Evolutionary conservation across 1,140 invertebrate genomes (phyloP).

Genomic region (Drosophila suzukii): DNA sequence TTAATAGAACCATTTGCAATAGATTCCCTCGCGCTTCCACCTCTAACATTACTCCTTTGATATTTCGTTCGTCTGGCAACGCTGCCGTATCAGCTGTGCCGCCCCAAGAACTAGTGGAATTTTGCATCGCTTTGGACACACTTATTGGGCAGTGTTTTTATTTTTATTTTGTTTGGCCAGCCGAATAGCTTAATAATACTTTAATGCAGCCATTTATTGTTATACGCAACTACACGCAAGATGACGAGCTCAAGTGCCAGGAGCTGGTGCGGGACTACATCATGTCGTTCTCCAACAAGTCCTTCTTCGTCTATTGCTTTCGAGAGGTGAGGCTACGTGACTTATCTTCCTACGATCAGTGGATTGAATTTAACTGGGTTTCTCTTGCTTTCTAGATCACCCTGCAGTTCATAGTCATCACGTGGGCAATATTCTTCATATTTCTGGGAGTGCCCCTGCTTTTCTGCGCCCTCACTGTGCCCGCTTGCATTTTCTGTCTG

Average conservation of each 20-base stretch:
- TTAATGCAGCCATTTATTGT: slow-evolving; percentile 83
- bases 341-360: slow-evolving; percentile 37
- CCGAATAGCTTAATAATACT: slow-evolving; percentile 27
- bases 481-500: slow-evolving; percentile 73
- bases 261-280: slow-evolving; percentile 80
- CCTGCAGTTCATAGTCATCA: slow-evolving; percentile 80
- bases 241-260: slow-evolving; percentile 81
- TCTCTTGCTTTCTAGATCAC: slow-evolving; percentile 64
- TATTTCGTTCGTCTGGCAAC: slow-evolving; percentile 23
- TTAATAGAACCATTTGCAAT: slow-evolving; percentile 7
- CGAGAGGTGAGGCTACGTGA: slow-evolving; percentile 72
- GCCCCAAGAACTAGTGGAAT: neutral
- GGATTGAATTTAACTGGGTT: slow-evolving; percentile 1
- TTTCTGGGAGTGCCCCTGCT: slow-evolving; percentile 79
- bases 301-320: slow-evolving; percentile 76
- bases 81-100: slow-evolving; percentile 23
- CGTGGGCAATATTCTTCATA: slow-evolving; percentile 84
- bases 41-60: neutral
- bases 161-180: slow-evolving; percentile 50
- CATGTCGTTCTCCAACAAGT: slow-evolving; percentile 80
- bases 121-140: slow-evolving; percentile 19
- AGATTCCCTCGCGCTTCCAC: slow-evolving; percentile 27
- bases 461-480: slow-evolving; percentile 77
- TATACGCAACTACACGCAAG: slow-evolving; percentile 72
- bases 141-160: slow-evolving; percentile 40